These are phyloP conservation scores for Okapia johnstoni DNA, from an alignment of 2,113 vertebrate genomes.

Conservation along the genomic window DNA sequence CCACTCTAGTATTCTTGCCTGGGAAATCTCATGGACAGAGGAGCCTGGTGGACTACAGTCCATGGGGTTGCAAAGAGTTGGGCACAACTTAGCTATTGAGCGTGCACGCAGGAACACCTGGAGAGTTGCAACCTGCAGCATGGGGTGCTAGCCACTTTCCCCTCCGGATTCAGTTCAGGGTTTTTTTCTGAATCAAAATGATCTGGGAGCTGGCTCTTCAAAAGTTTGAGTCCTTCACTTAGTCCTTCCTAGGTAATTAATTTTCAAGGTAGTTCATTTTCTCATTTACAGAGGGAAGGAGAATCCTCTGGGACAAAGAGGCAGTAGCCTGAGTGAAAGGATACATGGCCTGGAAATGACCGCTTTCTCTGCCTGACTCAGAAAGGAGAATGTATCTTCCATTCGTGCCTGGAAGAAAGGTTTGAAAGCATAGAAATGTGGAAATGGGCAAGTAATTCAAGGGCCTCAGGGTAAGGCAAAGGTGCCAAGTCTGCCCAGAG, in stretches of 20 bases:
- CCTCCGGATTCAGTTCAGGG: neutral
- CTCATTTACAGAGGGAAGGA: slow-evolving; percentile 5
- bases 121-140: neutral
- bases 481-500: slow-evolving; percentile 63
- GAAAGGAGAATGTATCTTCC: slow-evolving; percentile 27
- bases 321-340: neutral
- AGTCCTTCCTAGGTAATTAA: neutral
- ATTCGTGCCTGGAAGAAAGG: slow-evolving; percentile 46
- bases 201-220: neutral
- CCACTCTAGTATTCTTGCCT: neutral
- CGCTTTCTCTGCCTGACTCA: neutral
- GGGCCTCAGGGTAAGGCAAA: slow-evolving; percentile 40
- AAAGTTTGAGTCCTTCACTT: neutral
- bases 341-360: neutral
- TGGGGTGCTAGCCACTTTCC: neutral
- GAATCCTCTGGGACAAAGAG: neutral
- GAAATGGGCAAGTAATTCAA: slow-evolving; percentile 61
- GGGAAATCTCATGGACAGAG: neutral
- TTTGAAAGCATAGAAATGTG: slow-evolving; percentile 59
- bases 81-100: neutral
- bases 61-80: neutral
- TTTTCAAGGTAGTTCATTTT: slow-evolving; percentile 4
- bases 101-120: neutral
- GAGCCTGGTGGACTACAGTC: neutral
- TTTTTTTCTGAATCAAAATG: slow-evolving; percentile 15